Base-by-base conservation (phyloP, 2,113 vertebrate genomes). In the Oenanthe melanoleuca region DNA sequence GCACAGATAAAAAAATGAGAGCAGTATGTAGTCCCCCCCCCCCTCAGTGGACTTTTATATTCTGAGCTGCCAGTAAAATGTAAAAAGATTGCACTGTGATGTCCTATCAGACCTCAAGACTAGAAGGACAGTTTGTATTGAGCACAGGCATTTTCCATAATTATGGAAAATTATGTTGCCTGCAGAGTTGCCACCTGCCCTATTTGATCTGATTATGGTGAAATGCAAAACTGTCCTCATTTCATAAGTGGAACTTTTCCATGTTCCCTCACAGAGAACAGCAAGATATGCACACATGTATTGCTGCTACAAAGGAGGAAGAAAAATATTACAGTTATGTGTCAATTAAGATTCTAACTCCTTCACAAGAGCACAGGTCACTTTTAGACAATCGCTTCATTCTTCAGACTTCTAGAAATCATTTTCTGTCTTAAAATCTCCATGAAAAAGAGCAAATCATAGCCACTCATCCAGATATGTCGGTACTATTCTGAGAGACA, bases 111-210 rank as follows among this genome's bases (percentile, higher is more conserved):
- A 86, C 47, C 79, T 91, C 91, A 55, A 82, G 91, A 84, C 89
- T 95, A 67, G 61, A 97, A 97, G 97, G 95, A 94, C 96, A 91
- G 94, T 93, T 96, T 93, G 83, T 49, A 42, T 89, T 56, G 91
- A 95, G 86, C 93, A 80, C 74, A 89, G 70, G 86, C 93, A 91
- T 97, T 98, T 97, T 97, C 98, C 96, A 93, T 97, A 96, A 98
- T 98, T 97, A 37, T 37, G 34, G 34, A 37, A 37, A 37, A 37
- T 37, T 37, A 97, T 73, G 85, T 95, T 96, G 94, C 98, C 97
- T 96, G 94, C 96, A 91, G 97, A 95, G 97, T 96, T 97, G 92
- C 97, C 98, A 98, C 97, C 97, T 98, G 98, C 94, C 97, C 96
- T 98, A 86, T 98, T 97, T 96, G 91, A 97, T 97, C 89, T 98